Conservation (phyloP, 2,888 invertebrate genomes). For the Lomographa bimaculata region DNA sequence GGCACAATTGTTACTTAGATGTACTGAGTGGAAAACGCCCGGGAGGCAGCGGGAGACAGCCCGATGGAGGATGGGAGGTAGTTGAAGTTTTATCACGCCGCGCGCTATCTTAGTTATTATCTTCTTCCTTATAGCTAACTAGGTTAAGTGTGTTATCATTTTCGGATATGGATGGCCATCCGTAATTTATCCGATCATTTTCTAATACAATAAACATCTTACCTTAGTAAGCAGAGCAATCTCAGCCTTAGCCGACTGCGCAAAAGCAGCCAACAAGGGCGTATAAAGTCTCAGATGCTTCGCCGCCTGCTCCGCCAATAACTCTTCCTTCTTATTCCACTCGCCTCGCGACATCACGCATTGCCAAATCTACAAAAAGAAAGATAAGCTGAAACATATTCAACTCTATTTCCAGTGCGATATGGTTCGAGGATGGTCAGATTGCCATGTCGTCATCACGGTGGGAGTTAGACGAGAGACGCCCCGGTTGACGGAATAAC, state of each 20-base stretch:
- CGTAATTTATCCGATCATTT: no score
- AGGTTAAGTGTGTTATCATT: no score
- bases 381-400: slow-evolving; percentile 3
- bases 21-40: no score
- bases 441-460: slow-evolving; percentile 70
- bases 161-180: no score
- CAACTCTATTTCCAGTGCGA: not conserved
- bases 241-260: slow-evolving; percentile 93
- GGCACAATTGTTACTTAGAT: no score
- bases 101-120: no score
- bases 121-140: no score
- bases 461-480: slow-evolving; percentile 31
- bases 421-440: slow-evolving; percentile 47
- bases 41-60: no score
- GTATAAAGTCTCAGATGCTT: slow-evolving; percentile 95
- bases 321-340: slow-evolving; percentile 99
- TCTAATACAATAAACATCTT: no score
- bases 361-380: slow-evolving; percentile 90
- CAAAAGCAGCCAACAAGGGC: slow-evolving; percentile 93
- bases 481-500: slow-evolving; percentile 56
- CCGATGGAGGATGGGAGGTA: no score
- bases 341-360: slow-evolving; percentile 97
- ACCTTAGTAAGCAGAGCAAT: slow-evolving; percentile 92
- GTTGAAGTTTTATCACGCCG: no score
- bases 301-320: slow-evolving; percentile 97